Base-by-base conservation (phyloP, 2,888 invertebrate species). In the Chrysina gloriosa region DNA sequence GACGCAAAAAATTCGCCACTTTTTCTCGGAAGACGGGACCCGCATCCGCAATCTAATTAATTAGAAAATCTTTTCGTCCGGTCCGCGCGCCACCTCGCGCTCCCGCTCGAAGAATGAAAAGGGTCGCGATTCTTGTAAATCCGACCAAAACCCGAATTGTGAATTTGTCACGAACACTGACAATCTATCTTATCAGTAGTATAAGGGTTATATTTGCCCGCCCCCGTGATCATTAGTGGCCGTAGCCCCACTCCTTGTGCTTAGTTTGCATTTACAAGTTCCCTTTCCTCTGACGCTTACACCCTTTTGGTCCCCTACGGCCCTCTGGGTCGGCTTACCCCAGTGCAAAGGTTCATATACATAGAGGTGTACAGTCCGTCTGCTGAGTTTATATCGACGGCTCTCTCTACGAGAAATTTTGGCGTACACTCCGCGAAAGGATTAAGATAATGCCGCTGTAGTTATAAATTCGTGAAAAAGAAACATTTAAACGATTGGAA, bases 211-310 rank as follows among this genome's bases (percentile, higher is more conserved):
- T 80, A 78, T 80, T 83, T 81, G 81, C 78, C 71, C 77, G 77
- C 77, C 78, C 76, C 77, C 75, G 74, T 75, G 79, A 81, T 82
- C 83, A 82, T 83, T 82, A 83, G 82, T 81, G 79, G 81, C 80
- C 80, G 79, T 79, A 77, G 77, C 80, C 78, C 80, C 79, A 77
- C 80, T 80, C 79, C 81, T 80, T 81, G 78, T 81, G 82, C 83
- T 83, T 83, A 83, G 83, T 83, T 83, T 83, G 83, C 83, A 83
- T 83, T 83, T 82, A 82, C 83, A 83, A 83, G 81, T 82, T 76
- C 79, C 78, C 78, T 75, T 76, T 74, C 78, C 75, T 73, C 75
- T 73, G 74, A 75, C 76, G 70, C 52, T 68, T 69, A 65, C 70
- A 68, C 71, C 67, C 68, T 70, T 70, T 61, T 63, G 61, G 65